phyloP scores from a whole-genome alignment of 2,113 vertebrate genomes.

The Lophochroa leadbeateri region DNA sequence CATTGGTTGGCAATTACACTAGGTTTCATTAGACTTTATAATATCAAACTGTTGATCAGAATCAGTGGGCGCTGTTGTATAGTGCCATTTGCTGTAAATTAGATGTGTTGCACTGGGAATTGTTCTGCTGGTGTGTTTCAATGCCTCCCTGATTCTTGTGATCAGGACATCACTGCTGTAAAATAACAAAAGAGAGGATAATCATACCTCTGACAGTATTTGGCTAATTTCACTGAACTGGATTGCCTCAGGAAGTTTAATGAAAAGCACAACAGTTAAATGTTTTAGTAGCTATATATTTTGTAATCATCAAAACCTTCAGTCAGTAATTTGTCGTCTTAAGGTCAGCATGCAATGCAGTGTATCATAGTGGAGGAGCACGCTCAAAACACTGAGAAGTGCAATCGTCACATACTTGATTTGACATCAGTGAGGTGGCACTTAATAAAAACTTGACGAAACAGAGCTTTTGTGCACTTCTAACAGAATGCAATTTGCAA shows the following conservation, averaged over 20 bases:
- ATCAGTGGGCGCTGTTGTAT: neutral
- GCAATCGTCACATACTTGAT: neutral
- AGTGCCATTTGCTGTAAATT: neutral
- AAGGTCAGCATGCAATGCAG: neutral
- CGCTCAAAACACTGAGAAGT: neutral
- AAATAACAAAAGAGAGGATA: neutral
- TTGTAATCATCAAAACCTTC: neutral
- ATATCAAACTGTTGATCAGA: neutral
- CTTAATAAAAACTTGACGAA: neutral
- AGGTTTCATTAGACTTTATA: neutral
- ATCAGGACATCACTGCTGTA: neutral
- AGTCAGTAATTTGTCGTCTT: too few species aligned
- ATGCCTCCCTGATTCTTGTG: neutral
- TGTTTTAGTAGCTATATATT: accelerated
- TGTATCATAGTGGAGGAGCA: neutral
- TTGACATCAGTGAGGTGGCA: neutral
- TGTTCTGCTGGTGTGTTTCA: neutral
- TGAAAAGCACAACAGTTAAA: neutral
- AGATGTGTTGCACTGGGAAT: neutral
- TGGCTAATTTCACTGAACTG: neutral
- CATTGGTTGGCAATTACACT: neutral
- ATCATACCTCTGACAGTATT: neutral
- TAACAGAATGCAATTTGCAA: neutral
- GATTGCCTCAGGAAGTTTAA: neutral
- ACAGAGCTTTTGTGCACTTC: neutral